Evolutionary conservation across 1,140 invertebrate genomes (phyloP).

Genomic region (Caenorhabditis tropicalis): DNA sequence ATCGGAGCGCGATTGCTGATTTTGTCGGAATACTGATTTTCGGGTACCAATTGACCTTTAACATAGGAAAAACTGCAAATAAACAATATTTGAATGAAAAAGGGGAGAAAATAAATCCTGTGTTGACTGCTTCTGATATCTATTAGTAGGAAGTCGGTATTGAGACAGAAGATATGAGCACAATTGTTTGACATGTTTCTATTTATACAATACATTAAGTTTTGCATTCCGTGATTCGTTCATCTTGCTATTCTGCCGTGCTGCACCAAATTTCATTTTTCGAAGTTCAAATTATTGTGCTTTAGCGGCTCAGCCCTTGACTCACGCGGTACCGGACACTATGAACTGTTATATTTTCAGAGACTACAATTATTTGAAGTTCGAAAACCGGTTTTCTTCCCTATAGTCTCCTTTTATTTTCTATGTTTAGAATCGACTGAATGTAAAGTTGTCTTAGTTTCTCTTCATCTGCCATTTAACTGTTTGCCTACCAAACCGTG

Average conservation of each 20-base stretch:
- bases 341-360: background rate
- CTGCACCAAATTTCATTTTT: too few species aligned
- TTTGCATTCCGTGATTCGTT: too few species aligned
- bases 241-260: too few species aligned
- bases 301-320: too few species aligned
- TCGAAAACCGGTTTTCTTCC: slow-evolving; percentile 15
- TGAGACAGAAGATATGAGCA: too few species aligned
- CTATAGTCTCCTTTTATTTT: background rate
- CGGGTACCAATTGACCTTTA: background rate
- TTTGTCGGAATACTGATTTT: background rate
- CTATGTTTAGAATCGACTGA: slow-evolving; percentile 35
- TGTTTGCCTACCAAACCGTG: slow-evolving; percentile 37
- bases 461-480: background rate
- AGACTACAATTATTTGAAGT: background rate
- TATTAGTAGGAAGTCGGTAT: too few species aligned
- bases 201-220: too few species aligned
- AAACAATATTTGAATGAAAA: too few species aligned
- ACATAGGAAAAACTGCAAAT: background rate
- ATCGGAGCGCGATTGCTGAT: background rate
- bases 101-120: too few species aligned
- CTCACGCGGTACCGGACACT: background rate
- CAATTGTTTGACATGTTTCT: too few species aligned
- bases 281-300: too few species aligned
- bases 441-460: slow-evolving; percentile 1
- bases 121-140: too few species aligned